These are phyloP conservation scores for Trichopoda pennipes DNA, from an alignment of 2,888 invertebrate species.

Conservation along the genomic window DNA sequence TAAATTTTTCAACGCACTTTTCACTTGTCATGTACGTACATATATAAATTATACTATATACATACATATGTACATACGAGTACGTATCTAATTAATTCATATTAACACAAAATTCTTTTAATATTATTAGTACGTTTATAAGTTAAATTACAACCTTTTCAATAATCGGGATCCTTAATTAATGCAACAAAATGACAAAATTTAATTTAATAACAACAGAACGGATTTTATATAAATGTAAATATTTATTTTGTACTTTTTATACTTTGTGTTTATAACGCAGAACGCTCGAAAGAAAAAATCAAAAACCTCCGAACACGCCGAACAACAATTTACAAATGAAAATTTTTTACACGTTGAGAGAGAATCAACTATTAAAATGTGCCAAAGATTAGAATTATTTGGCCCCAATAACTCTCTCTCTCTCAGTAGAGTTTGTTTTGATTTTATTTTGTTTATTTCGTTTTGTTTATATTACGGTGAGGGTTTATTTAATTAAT, in stretches of 20 bases:
- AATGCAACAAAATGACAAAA: slow-evolving; percentile 1
- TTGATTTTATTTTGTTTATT: slow-evolving; percentile 45
- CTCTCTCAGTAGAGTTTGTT: slow-evolving; percentile 48
- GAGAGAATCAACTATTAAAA: slow-evolving; percentile 58
- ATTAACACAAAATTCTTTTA: slow-evolving; percentile 6
- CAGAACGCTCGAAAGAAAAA: slow-evolving; percentile 33
- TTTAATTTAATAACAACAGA: neutral
- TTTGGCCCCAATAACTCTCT: neutral
- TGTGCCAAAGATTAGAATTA: slow-evolving; percentile 15
- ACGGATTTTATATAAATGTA: neutral
- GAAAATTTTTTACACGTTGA: slow-evolving; percentile 48
- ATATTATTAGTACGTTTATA: slow-evolving; percentile 3
- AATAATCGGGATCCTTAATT: neutral
- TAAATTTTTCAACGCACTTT: neutral
- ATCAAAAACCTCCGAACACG: slow-evolving; percentile 48
- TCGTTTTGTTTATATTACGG: slow-evolving; percentile 54
- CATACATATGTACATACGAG: neutral
- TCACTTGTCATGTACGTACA: neutral
- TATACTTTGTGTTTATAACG: slow-evolving; percentile 3
- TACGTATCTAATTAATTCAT: neutral
- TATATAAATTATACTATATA: no score
- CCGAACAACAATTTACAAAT: slow-evolving; percentile 62
- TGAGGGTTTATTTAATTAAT: slow-evolving; percentile 38
- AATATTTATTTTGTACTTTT: slow-evolving; percentile 18
- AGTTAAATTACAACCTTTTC: slow-evolving; percentile 6